Percentiles rank a stretch among this genome's conserved stretches.
phyloP scores from a whole-genome alignment of 2,113 vertebrate genomes.

The Nesospiza acunhae region DNA sequence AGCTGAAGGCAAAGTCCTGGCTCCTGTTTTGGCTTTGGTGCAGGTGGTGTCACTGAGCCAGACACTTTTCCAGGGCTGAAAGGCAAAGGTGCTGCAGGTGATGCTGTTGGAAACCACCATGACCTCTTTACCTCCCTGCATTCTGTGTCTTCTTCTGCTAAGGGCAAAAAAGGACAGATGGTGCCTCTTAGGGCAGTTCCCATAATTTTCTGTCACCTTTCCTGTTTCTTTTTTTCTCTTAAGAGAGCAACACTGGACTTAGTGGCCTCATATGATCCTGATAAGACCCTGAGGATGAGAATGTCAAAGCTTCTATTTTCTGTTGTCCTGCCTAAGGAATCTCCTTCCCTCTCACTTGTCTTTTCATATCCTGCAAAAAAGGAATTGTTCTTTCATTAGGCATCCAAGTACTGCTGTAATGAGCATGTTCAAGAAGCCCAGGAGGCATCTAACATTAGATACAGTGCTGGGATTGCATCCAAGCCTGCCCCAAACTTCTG shows the following conservation, averaged over 20 bases:
- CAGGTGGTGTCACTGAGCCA: background rate
- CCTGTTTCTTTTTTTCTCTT: background rate
- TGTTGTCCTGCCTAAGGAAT: background rate
- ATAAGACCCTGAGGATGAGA: background rate
- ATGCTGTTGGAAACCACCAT: background rate
- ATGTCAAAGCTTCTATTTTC: background rate
- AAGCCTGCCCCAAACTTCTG: background rate
- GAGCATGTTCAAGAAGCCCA: background rate
- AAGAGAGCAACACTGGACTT: background rate
- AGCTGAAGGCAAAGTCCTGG: background rate
- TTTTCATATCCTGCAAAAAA: background rate
- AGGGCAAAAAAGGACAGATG: background rate
- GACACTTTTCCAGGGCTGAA: background rate
- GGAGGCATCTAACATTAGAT: background rate
- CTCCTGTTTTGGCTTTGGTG: background rate
- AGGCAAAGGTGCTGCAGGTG: background rate
- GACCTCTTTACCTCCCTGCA: background rate
- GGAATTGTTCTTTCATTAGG: background rate
- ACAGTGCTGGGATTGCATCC: background rate
- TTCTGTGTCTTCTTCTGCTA: background rate
- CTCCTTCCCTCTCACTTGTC: background rate
- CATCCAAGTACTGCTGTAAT: background rate
- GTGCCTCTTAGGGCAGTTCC: background rate
- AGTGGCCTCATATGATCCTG: background rate
- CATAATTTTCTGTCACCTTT: background rate